A percentile compares a stretch with the other conserved stretches of the same genome.
Conservation (phyloP, 2,113 vertebrate species). For the Erythrocercus mccallii region DNA sequence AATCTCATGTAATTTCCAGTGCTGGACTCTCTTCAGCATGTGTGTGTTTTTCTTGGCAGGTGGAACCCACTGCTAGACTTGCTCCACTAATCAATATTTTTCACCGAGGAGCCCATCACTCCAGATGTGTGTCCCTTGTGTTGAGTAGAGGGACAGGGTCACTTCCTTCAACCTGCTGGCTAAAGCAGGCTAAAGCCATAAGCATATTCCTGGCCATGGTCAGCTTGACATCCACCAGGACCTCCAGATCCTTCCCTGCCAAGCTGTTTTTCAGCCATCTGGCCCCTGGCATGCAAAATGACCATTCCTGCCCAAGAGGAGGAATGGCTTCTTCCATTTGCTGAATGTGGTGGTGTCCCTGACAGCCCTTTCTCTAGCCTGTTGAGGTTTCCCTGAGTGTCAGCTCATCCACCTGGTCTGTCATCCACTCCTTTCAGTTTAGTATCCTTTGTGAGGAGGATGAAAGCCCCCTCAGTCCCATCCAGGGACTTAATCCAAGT, state of each 20-base stretch:
- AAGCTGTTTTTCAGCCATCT: neutral
- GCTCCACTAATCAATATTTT: neutral
- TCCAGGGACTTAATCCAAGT: neutral
- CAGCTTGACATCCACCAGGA: neutral
- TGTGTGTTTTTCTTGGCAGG: neutral
- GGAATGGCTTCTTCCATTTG: neutral
- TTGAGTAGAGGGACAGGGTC: neutral
- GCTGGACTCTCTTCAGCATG: neutral
- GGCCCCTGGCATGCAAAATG: too few relatives aligned
- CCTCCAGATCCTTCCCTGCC: neutral
- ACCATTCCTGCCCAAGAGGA: neutral
- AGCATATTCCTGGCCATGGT: neutral
- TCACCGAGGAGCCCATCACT: neutral
- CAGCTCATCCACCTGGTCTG: neutral
- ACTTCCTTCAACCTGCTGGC: accelerated
- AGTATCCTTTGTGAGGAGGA: neutral
- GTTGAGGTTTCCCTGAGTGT: neutral
- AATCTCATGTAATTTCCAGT: neutral
- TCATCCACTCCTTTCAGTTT: neutral
- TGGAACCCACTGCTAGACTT: neutral
- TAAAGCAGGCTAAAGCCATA: too few relatives aligned
- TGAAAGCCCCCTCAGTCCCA: neutral
- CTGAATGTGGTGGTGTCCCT: neutral
- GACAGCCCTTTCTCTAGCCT: neutral
- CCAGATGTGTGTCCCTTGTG: neutral